phyloP scores from a whole-genome alignment of 2,113 vertebrate species.

The Scophthalmus maximus region DNA sequence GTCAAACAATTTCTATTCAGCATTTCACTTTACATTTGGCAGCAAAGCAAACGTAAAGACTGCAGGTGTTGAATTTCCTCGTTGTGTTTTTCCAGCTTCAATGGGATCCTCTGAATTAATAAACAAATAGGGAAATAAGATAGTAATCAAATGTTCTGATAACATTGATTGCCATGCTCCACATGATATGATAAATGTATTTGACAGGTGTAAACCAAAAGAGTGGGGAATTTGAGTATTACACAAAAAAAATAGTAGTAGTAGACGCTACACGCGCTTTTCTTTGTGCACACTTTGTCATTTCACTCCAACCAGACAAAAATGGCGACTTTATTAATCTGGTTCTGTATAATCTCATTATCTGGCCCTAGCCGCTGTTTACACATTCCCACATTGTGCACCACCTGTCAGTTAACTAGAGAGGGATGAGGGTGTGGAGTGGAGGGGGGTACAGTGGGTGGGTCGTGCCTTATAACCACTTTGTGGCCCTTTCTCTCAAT shows the following conservation, averaged over 20 bases:
- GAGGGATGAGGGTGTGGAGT: not conserved
- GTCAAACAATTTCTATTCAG: too few relatives aligned
- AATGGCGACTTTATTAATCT: conserved; percentile 57
- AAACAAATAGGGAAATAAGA: too few relatives aligned
- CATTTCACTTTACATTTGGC: too few relatives aligned
- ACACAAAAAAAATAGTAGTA: not conserved
- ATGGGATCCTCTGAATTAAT: too few relatives aligned
- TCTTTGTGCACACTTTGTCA: conserved; percentile 9
- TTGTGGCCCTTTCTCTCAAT: not conserved
- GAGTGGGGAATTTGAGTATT: not conserved
- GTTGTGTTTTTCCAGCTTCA: not conserved
- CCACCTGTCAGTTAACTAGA: conserved; percentile 43
- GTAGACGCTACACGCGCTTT: not conserved
- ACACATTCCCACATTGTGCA: conserved; percentile 36
- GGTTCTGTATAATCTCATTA: conserved; percentile 66
- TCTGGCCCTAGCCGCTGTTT: conserved; percentile 32
- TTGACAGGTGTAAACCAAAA: too few relatives aligned
- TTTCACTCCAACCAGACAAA: conserved; percentile 40
- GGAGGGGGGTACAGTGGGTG: too few relatives aligned
- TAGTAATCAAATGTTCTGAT: too few relatives aligned
- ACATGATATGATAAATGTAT: too few relatives aligned
- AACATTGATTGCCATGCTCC: too few relatives aligned
- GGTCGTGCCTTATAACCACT: too few relatives aligned
- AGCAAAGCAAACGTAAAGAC: too few relatives aligned
- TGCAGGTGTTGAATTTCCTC: too few relatives aligned